Evolutionary conservation across 2,113 vertebrate species (phyloP).

Genomic region (Engystomops pustulosus): DNA sequence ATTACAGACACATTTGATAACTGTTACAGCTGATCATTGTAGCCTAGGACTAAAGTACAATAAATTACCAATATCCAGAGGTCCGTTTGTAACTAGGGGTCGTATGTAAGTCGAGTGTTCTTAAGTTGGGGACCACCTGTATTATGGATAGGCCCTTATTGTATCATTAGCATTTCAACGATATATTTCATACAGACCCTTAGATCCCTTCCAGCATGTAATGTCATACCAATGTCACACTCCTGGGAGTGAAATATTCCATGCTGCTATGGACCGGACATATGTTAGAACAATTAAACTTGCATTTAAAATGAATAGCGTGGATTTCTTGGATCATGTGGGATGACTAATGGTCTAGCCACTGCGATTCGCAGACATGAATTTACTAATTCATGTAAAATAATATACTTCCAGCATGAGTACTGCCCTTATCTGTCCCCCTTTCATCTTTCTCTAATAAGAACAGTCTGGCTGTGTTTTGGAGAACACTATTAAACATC

Average conservation of each 20-base stretch:
- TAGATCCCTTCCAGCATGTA: background rate
- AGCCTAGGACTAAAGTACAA: too few species aligned
- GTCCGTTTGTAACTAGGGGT: too few species aligned
- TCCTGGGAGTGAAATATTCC: background rate
- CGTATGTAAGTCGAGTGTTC: too few species aligned
- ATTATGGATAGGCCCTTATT: too few species aligned
- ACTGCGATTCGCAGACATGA: background rate
- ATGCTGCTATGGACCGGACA: background rate
- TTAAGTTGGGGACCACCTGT: too few species aligned
- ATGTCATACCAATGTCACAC: background rate
- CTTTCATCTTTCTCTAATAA: background rate
- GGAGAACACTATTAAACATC: too few species aligned
- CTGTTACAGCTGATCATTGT: too few species aligned
- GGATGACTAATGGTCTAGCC: constrained; percentile 25
- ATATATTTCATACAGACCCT: too few species aligned
- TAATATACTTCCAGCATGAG: background rate
- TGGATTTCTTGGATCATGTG: background rate
- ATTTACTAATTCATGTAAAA: background rate
- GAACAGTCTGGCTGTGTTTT: background rate
- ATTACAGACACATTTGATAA: too few species aligned
- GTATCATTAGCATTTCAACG: too few species aligned
- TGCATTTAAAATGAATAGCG: background rate
- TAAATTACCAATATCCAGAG: too few species aligned
- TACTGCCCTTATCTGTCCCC: background rate
- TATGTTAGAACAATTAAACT: background rate